Base-by-base conservation (phyloP, 2,888 invertebrate genomes). In the Bombyx huttoni region DNA sequence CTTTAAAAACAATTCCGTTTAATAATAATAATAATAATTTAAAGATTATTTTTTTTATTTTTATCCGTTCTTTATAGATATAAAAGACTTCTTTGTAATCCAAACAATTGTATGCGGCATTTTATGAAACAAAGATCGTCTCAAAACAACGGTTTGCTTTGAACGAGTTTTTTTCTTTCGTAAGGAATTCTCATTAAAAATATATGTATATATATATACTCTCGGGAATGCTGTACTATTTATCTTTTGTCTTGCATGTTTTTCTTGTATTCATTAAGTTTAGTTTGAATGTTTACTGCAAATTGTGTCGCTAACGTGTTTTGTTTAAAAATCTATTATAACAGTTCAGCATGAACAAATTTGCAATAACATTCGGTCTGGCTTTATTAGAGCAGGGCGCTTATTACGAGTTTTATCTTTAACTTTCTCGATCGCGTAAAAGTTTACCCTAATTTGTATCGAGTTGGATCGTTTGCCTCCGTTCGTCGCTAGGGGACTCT, bases 181-280 rank as follows among this genome's bases (percentile, higher is more conserved):
- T 3, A 24, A 24, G 24, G 40, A 48, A 51, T 56, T 56, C 52
- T 63, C 65, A 65, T 68, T 59, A 65, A 70, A 74, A 71, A 75
- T n/a, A n/a, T n/a, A n/a, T n/a, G n/a, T n/a, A 24, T 24, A 24
- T 24, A 24, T 24, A n/a, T 73, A 73, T 77, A 70, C 70, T 70
- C 67, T 70, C 76, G 78, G 84, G 82, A 82, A 82, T 84, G 81
- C 74, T 73, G 76, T 72, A 69, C 69, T 64, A 60, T 64, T 62
- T 66, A 62, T 58, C 60, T 60, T 63, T 64, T 60, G 60, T 57
- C 64, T 54, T 56, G 57, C 61, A 60, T 40, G 51, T 56, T 53
- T 63, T 58, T 60, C 58, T 57, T 59, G 50, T 3, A 24, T 24
- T 24, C n/a, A 24, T 24, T 24, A 1, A 24, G 5, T 24, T 24